Evolutionary conservation across 2,888 invertebrate genomes (phyloP).

Genomic region (Iselma pallidipennis): DNA sequence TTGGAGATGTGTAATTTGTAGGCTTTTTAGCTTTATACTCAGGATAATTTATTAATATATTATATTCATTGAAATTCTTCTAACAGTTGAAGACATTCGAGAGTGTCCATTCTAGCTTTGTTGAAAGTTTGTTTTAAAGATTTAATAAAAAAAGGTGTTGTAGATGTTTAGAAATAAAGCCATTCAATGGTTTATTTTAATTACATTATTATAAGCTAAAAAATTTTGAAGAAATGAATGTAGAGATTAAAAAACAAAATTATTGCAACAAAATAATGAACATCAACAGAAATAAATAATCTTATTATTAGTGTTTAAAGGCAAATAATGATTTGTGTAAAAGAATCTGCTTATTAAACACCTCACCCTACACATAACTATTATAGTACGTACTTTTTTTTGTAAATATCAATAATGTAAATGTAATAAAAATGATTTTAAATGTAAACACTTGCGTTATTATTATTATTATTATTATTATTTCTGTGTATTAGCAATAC

Average conservation of each 20-base stretch:
- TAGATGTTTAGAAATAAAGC: not conserved
- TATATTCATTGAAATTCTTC: not conserved
- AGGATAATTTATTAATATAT: not conserved
- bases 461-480: too few species aligned
- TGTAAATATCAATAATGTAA: not conserved
- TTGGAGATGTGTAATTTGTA: not conserved
- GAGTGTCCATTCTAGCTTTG: not conserved
- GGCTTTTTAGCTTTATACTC: not conserved
- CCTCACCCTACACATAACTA: not conserved
- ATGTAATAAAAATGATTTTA: not conserved
- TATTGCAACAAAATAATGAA: not conserved
- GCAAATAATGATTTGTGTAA: not conserved
- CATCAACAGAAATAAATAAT: too few species aligned
- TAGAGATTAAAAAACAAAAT: not conserved
- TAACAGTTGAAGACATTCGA: not conserved
- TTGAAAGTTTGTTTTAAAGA: not conserved
- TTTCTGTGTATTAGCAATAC: constrained; percentile 59
- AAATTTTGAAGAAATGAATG: not conserved
- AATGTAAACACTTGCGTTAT: not conserved
- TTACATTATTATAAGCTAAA: not conserved
- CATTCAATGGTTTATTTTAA: not conserved
- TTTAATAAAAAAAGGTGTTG: too few species aligned
- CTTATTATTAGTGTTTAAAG: too few species aligned
- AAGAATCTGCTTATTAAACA: not conserved
- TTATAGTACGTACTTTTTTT: not conserved